Evolutionary conservation across 2,797 vertebrate genomes (phyloP).

Genomic region (Neomorphus geoffroyi): DNA sequence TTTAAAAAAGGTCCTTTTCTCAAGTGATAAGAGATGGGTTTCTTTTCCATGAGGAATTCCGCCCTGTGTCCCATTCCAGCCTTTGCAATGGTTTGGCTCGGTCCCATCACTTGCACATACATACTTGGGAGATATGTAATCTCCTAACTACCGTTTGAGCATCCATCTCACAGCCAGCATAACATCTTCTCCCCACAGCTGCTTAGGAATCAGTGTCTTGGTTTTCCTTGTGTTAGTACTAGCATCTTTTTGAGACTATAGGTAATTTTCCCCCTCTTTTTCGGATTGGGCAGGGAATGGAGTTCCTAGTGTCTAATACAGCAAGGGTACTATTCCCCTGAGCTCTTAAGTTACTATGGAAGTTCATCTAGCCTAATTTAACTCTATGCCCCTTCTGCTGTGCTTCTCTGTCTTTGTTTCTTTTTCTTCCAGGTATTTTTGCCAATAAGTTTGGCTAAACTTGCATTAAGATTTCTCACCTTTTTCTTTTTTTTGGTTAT

Average conservation of each 20-base stretch:
- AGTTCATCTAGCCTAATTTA: background rate
- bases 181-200: background rate
- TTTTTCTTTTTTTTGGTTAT: background rate
- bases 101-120: background rate
- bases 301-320: background rate
- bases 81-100: background rate
- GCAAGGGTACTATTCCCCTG: background rate
- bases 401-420: background rate
- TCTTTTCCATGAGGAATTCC: background rate
- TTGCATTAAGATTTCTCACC: background rate
- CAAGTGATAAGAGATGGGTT: background rate
- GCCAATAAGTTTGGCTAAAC: background rate
- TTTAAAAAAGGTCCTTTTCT: background rate
- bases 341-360: background rate
- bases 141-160: background rate
- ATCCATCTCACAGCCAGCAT: background rate
- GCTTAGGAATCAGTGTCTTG: background rate
- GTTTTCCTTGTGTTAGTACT: background rate
- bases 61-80: background rate
- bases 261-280: background rate
- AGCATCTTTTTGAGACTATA: background rate
- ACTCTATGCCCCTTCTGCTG: background rate
- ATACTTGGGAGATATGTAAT: fast-evolving
- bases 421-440: background rate
- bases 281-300: background rate